phyloP scores from a whole-genome alignment of 2,888 invertebrate species.

The Eumacrocentrus americanus region DNA sequence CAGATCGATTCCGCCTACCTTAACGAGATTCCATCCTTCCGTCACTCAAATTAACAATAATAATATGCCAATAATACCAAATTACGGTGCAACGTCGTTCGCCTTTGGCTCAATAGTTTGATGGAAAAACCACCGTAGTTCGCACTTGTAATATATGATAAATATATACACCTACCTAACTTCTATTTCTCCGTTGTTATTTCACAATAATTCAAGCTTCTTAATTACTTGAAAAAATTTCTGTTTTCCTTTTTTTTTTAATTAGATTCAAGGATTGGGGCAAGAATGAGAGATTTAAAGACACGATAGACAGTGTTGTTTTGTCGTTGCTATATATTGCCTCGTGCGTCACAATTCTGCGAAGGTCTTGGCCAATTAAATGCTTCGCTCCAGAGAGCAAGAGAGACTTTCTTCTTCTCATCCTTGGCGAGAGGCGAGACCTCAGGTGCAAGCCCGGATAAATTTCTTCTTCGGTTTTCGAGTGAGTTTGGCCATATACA shows the following conservation, averaged over 20 bases:
- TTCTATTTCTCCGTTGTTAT: no score
- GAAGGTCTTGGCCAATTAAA: constrained; percentile 31
- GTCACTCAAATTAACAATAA: constrained; percentile 60
- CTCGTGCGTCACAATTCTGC: constrained; percentile 25
- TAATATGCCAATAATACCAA: constrained; percentile 59
- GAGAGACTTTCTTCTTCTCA: constrained; percentile 9
- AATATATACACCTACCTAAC: no score
- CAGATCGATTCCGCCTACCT: constrained; percentile 56
- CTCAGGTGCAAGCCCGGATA: no score
- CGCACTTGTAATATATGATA: no score
- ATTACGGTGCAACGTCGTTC: constrained; percentile 49
- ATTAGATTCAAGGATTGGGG: constrained; percentile 26
- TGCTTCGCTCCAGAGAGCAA: constrained; percentile 1
- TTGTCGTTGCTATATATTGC: not conserved
- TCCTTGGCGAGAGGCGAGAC: no score
- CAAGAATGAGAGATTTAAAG: constrained; percentile 24
- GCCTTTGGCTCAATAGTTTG: constrained; percentile 31
- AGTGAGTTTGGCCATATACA: no score
- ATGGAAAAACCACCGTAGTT: no score
- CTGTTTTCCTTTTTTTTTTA: constrained; percentile 3
- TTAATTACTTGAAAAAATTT: not conserved
- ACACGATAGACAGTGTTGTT: constrained; percentile 15
- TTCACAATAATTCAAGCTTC: no score
- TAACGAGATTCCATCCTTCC: constrained; percentile 61
- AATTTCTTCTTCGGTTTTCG: no score